Evolutionary conservation across 2,888 invertebrate species (phyloP), one percentile per base, ranked within the genome.

Genomic region (Napeogenes inachia): DNA sequence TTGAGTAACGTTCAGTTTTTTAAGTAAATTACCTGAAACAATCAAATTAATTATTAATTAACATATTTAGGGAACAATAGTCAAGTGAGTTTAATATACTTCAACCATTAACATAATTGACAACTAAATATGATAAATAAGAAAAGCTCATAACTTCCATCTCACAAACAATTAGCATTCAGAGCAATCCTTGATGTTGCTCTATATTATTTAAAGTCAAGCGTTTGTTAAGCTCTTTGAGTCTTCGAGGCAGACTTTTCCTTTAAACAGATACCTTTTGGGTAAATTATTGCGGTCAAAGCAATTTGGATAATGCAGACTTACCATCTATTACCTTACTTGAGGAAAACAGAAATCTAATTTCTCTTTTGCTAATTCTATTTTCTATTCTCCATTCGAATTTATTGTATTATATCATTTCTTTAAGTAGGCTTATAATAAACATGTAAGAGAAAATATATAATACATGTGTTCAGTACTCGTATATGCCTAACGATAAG

Each of bases 251-350:
- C 30, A 72, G 81, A 75, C 68, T 71, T 63, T 42, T 42, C 54
- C 69, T 74, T 76, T 80, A 80, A 83, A 84, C 84, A 87, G 86
- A 85, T 87, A 85, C 84, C 82, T 85, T 84, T 82, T 50, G 67
- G 70, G 68, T 67, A 78, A 82, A 85, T 83, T 82, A 85, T 86
- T 78, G 81, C 81, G 83, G 82, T 84, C 82, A 79, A 80, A 82
- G 79, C 79, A 81, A 84, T 84, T 85, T 77, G 69, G 70, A 77
- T 76, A 76, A 78, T 75, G 66, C 71, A 71, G 72, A 70, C 75
- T 78, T 62, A 62, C 62, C 62, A 74, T 71, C 75, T 78, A 78
- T 77, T 80, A 75, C 76, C 74, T 77, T 71, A 70, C 76, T 78
- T 71, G 69, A 75, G 78, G 76, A 73, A 76, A 71, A 68, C 62